Base-by-base conservation (phyloP, 53 echinoderm and acorn worm species). In the Astropecten irregularis region DNA sequence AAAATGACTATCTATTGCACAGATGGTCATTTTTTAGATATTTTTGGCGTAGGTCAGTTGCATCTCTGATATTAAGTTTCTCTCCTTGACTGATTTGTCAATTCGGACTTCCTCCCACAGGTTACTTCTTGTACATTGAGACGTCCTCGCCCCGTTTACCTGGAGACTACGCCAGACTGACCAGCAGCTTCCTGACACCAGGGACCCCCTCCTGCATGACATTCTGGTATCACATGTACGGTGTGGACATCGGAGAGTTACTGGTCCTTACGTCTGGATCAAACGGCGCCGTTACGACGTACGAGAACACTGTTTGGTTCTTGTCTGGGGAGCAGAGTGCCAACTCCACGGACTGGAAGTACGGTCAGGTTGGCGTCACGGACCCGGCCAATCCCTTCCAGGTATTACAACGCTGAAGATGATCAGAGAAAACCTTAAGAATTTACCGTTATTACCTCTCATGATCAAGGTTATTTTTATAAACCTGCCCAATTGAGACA, bases 161-260 rank as follows among this genome's bases (percentile, higher is more conserved):
- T 0, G 92, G 92, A 1, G 86, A 85, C 68, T 68, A 36, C 14
- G 88, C 92, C 47, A 71, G 82, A 1, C 66, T 95, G 9, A 31
- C 33, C 25, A 95, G 95, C 44, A 86, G 88, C 2, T 70, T 74
- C 40, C 84, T 88, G 25, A 60, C 66, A 3, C 83, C 85, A 3
- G 73, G 88, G 3, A 29, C 9, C 26, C 81, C 73, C 1, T 81
- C 82, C 65, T 95, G 95, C 60, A 54, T 95, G 9, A 77, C 85
- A 7, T 90, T 95, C 84, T 95, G 90, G 88, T 95, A 92, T 70
- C 92, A 92, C 59, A 62, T 95, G 81, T 88, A 87, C 64, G 95
- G 92, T 2, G 74, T 35, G 7, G 83, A 89, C 47, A 85, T 92
- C 19, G 89, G 89, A 18, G 61, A 63, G 28, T 58, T 92, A 28